These are phyloP conservation scores for Cathartes aura DNA, from an alignment of 2,113 vertebrate species.

Conservation along the genomic window DNA sequence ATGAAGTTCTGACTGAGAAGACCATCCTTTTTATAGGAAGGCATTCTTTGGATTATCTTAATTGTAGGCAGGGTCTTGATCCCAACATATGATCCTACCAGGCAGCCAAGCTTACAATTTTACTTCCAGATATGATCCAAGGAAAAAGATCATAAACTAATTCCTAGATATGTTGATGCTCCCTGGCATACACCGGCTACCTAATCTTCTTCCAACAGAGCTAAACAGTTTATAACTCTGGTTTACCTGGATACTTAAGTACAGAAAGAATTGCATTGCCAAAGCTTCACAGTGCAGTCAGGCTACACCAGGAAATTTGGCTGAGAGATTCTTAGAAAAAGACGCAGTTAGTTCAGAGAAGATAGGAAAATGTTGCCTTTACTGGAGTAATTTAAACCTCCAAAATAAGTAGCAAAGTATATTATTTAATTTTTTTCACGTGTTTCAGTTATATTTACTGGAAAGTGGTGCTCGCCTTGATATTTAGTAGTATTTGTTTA, in stretches of 20 bases:
- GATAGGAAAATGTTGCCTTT: not conserved
- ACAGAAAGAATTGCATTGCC: not conserved
- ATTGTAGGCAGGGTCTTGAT: not conserved
- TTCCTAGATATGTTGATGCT: not conserved
- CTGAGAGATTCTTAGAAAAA: not conserved
- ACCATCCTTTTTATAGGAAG: not conserved
- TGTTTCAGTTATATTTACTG: not conserved
- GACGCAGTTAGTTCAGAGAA: not conserved
- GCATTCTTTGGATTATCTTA: not conserved
- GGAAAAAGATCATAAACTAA: not conserved
- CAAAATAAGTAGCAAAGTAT: not conserved
- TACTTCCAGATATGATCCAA: not conserved
- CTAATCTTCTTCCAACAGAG: not conserved
- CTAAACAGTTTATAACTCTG: not conserved
- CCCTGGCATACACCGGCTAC: not conserved
- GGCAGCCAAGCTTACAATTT: not conserved
- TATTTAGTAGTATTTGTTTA: not conserved
- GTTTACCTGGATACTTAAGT: not conserved
- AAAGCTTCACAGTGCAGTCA: not conserved
- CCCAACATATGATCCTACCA: not conserved
- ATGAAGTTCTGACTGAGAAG: not conserved
- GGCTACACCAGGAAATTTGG: not conserved
- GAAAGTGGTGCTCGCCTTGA: not conserved
- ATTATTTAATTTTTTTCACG: not conserved
- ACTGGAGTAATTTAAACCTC: not conserved